Base-by-base conservation (phyloP, 2,888 invertebrate species). In the Rhodophaea formosa region DNA sequence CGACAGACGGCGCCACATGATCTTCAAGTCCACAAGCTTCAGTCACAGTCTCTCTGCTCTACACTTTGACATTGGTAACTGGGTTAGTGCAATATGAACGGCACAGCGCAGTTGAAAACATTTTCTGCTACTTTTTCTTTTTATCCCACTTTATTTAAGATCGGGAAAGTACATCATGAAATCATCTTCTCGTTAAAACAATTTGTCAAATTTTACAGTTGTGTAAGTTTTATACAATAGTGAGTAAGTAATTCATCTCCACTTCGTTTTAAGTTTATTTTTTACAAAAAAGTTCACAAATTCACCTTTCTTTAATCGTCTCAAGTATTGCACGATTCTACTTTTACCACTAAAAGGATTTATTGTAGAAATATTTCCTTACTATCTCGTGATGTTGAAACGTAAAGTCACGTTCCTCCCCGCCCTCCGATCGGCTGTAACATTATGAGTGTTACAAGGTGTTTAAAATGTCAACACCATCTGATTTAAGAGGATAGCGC, bases 401-500 rank as follows among this genome's bases (percentile, higher is more conserved):
- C 29, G 16, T 54, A 14, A 16, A 55, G 54, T 55, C 45, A 45
- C 54, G 54, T 45, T 55, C 35, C 12, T 16, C n/a, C 32, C 54
- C 44, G 43, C 44, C 44, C 45, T 45, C 44, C 30, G 53, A 45
- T 54, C 44, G 45, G 53, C 42, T 45, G 54, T 45, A 45, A 45
- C 35, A 16, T 55, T 32, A 54, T 8, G 14, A 44, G 15, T 17
- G n/a, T 45, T 30, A 45, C 54, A 45, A 32, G 15, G 29, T 55
- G 44, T 35, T 44, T 16, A 55, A 30, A 55, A 55, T 55, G 54
- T 55, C 54, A 55, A 45, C n/a, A 30, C n/a, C n/a, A 23, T 17
- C 16, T 39, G 35, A 35, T 51, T 51, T 16, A 51, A 35, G 51
- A 35, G 35, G 51, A 51, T 51, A 35, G 8, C 16, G 6, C n/a